These are phyloP conservation scores for Elysia crispata DNA, from an alignment of 2,888 invertebrate genomes.

Conservation along the genomic window DNA sequence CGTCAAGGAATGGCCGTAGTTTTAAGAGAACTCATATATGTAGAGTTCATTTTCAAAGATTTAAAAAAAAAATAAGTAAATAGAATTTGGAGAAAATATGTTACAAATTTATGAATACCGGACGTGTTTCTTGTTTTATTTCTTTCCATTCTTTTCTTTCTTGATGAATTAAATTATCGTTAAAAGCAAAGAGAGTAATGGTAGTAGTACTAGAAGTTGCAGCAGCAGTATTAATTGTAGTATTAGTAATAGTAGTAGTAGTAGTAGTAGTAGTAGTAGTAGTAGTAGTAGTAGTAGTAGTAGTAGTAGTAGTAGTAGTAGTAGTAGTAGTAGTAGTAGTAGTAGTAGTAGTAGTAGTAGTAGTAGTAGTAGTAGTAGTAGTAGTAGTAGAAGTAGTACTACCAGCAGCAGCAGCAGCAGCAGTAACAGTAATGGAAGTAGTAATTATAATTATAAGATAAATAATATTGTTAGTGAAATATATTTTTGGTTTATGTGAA, in stretches of 20 bases:
- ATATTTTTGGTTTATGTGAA: not conserved
- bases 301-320: conserved; percentile 31
- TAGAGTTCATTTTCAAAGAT: too few relatives aligned
- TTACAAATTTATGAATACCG: too few relatives aligned
- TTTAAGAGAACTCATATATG: too few relatives aligned
- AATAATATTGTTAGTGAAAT: conserved; percentile 3
- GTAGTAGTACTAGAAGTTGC: conserved; percentile 29
- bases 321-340: conserved; percentile 32
- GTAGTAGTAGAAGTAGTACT: conserved; percentile 26
- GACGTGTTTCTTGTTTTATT: too few relatives aligned
- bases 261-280: conserved; percentile 28
- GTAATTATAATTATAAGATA: not conserved
- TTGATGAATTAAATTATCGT: not conserved
- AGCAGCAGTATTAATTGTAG: too few relatives aligned
- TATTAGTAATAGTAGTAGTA: too few relatives aligned
- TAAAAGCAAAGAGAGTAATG: not conserved
- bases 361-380: conserved; percentile 31
- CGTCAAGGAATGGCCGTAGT: too few relatives aligned
- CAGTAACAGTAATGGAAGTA: conserved; percentile 14
- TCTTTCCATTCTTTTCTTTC: too few relatives aligned
- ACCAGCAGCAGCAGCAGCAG: conserved; percentile 21
- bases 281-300: conserved; percentile 29
- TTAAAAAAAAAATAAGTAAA: too few relatives aligned
- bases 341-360: conserved; percentile 30
- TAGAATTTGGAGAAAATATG: too few relatives aligned